phyloP scores from a whole-genome alignment of 2,113 vertebrate genomes.

The Casuarius casuarius region DNA sequence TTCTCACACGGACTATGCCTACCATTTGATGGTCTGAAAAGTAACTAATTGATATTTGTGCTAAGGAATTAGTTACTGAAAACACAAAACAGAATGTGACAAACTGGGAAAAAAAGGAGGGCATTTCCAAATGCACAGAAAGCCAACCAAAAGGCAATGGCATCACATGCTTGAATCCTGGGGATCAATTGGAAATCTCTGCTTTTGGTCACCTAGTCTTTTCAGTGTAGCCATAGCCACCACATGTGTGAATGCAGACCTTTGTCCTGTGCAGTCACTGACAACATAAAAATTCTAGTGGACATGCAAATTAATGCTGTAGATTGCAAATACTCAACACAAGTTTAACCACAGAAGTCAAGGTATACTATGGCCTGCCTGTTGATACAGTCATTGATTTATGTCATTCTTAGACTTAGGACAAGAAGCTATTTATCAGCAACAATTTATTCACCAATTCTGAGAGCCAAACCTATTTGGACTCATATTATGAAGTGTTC shows the following conservation, averaged over 20 bases:
- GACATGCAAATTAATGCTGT: neutral
- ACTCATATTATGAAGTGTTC: neutral
- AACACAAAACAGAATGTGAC: neutral
- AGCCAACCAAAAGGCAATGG: neutral
- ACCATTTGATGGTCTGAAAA: neutral
- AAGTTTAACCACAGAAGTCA: neutral
- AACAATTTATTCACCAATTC: neutral
- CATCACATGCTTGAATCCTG: neutral
- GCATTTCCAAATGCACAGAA: neutral
- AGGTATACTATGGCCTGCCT: neutral
- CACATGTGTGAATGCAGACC: neutral
- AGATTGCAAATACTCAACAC: neutral
- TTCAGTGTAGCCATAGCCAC: neutral
- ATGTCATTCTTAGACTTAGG: neutral
- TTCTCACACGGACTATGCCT: neutral
- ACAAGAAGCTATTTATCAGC: neutral
- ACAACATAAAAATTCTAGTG: neutral
- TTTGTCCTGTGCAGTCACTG: neutral
- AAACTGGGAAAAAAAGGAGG: neutral
- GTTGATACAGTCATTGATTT: neutral
- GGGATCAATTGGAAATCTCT: neutral
- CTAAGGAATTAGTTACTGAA: neutral
- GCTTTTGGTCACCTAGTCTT: neutral
- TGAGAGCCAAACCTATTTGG: neutral
- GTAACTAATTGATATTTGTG: neutral